These are phyloP conservation scores for Cyrtodaria siliqua DNA, from an alignment of 2,888 invertebrate species.

Conservation along the genomic window DNA sequence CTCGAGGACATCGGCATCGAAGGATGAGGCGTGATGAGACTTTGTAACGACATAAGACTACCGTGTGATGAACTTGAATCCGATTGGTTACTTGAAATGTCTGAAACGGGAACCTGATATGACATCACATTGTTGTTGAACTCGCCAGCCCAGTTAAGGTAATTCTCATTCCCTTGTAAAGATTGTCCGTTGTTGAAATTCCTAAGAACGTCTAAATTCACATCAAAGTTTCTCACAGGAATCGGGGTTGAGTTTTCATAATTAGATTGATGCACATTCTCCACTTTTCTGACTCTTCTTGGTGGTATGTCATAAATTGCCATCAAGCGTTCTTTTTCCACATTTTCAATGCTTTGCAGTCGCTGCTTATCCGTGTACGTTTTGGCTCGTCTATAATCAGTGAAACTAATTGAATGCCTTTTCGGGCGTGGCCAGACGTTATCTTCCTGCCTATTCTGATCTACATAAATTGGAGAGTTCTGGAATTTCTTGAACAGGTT, in stretches of 20 bases:
- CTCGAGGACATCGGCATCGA: slow-evolving; percentile 65
- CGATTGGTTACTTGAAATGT: slow-evolving; percentile 39
- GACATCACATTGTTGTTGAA: slow-evolving; percentile 68
- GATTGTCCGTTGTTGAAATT: slow-evolving; percentile 24
- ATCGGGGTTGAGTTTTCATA: slow-evolving; percentile 8
- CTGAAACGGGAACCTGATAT: slow-evolving; percentile 57
- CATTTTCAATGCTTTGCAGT: slow-evolving; percentile 77
- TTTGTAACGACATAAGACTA: slow-evolving; percentile 48
- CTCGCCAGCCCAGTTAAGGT: slow-evolving; percentile 62
- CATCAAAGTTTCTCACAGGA: slow-evolving; percentile 45
- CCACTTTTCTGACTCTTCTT: slow-evolving; percentile 72
- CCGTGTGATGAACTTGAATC: slow-evolving; percentile 49
- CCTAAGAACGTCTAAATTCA: slow-evolving; percentile 47
- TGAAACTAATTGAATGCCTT: slow-evolving; percentile 80
- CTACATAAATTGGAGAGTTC: slow-evolving; percentile 57
- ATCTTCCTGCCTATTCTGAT: slow-evolving; percentile 69
- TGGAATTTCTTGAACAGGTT: slow-evolving; percentile 67
- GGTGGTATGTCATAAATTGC: slow-evolving; percentile 81
- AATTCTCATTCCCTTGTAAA: slow-evolving; percentile 44
- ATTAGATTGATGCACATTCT: slow-evolving; percentile 37
- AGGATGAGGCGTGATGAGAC: slow-evolving; percentile 12
- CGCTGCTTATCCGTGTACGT: slow-evolving; percentile 69
- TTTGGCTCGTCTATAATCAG: slow-evolving; percentile 75
- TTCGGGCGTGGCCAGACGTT: slow-evolving; percentile 73
- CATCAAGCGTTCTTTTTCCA: slow-evolving; percentile 73